phyloP scores from a whole-genome alignment of 2,888 invertebrate genomes.

The Elgonia sp. region DNA sequence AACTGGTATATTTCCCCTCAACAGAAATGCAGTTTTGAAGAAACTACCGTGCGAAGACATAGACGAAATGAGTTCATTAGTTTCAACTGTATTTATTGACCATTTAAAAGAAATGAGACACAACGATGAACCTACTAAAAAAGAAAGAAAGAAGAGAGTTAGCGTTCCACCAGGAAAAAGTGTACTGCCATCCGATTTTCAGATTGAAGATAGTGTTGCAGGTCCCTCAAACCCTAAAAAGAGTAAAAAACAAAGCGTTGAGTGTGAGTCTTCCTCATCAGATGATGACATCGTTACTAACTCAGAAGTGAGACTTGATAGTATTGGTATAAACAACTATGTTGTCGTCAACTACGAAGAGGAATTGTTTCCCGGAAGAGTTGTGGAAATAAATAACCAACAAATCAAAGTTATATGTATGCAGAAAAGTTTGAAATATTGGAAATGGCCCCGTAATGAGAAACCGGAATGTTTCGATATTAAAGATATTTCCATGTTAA shows the following conservation, averaged over 20 bases:
- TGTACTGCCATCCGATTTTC: neutral
- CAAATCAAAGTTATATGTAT: neutral
- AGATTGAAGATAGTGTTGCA: neutral
- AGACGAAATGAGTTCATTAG: neutral
- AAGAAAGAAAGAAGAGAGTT: neutral
- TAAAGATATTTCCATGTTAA: neutral
- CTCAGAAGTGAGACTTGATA: no score
- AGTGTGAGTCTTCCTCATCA: no score
- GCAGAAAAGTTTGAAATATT: constrained; percentile 14
- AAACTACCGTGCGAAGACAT: constrained; percentile 5
- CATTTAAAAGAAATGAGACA: neutral
- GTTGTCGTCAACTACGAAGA: neutral
- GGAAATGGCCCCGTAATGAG: neutral
- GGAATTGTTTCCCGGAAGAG: neutral
- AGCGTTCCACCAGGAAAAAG: neutral
- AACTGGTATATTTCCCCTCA: neutral
- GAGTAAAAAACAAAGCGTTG: neutral
- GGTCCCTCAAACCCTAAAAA: neutral
- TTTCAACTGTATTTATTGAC: neutral
- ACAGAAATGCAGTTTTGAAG: constrained; percentile 2
- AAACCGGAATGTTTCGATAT: neutral
- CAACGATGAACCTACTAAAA: neutral
- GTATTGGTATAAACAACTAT: neutral
- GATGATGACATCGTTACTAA: no score
- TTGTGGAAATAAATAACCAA: neutral